Conservation (phyloP, 2,797 vertebrate species). For the Phoxinus dragarum region DNA sequence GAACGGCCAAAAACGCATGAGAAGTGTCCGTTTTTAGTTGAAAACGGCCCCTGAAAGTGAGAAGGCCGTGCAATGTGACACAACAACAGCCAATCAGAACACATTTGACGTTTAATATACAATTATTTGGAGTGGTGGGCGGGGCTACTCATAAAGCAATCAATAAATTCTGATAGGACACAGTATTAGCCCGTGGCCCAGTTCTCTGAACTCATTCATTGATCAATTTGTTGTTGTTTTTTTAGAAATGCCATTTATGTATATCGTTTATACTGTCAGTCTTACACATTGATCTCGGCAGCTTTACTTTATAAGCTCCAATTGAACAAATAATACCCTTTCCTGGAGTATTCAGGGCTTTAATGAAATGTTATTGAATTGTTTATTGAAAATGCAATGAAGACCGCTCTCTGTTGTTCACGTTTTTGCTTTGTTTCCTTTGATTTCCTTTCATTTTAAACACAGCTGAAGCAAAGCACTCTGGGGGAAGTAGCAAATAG, state of each 20-base stretch:
- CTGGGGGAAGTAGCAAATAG: constrained; percentile 61
- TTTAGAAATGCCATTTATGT: constrained; percentile 2
- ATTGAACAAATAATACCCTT: constrained; percentile 20
- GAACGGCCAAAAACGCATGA: neutral
- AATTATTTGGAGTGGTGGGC: neutral
- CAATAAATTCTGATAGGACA: neutral
- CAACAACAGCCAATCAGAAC: neutral
- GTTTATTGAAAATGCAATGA: constrained; percentile 42
- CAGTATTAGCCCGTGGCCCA: neutral
- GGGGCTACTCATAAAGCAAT: neutral
- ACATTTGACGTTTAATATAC: neutral
- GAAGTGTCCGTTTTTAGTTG: neutral
- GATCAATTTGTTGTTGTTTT: neutral
- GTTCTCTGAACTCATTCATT: constrained; percentile 5
- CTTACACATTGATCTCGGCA: constrained; percentile 13
- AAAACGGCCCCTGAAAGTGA: neutral
- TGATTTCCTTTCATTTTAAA: constrained; percentile 44
- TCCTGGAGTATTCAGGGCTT: constrained; percentile 13
- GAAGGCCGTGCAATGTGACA: neutral
- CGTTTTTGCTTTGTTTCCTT: constrained; percentile 41
- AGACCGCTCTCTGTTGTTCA: constrained; percentile 15
- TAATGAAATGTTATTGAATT: constrained; percentile 43
- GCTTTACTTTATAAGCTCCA: constrained; percentile 10
- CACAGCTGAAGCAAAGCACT: constrained; percentile 41
- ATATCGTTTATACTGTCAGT: constrained; percentile 15